Base-by-base conservation (phyloP, 2,797 vertebrate species). In the Aplochiton taeniatus region DNA sequence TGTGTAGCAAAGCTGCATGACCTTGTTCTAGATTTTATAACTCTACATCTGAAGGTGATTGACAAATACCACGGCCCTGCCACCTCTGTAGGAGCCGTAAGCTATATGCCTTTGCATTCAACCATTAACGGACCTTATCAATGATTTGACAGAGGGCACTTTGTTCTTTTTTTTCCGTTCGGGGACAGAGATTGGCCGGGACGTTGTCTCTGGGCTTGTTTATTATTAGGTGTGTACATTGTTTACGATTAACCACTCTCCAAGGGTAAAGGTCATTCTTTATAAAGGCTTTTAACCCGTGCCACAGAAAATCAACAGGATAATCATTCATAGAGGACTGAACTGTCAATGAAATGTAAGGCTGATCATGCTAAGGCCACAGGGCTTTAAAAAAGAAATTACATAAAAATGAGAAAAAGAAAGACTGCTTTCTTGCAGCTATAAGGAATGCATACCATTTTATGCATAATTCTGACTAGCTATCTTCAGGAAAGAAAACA, bases 41-140 rank as follows among this genome's bases (percentile, higher is more conserved):
- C 19, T 31, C 11, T 55, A 47, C 20, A 41, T 13, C 13, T 56
- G 4, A 60, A 47, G 12, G 58, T 47, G 44, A 42, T 41, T n/a
- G 20, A 17, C 20, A 14, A 46, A 72, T 60, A 49, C 16, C 31
- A 57, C 13, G 72, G 11, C 11, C 13, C 50, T n/a, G 74, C 17
- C 52, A 42, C 63, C 70, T 74, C 65, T 68, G 72, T 45, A 31
- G 17, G 47, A 42, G 12, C 65, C 61, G 63, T 61, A 48, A 64
- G 53, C 57, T 74, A 68, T 75, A 31, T 64, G 64, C 57, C 46
- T 64, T 72, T 64, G 67, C 61, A 68, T 74, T 79, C 65, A 83
- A 82, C 82, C 70, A 82, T 85, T 83, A 82, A 85, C 80, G 68
- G 45, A 64, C 73, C 70, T 81, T 73, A 82, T 76, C 67, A 77